A percentile compares a stretch with the other conserved stretches of the same genome.
phyloP scores from a whole-genome alignment of 1,140 invertebrate species.

The Aplysia californica region DNA sequence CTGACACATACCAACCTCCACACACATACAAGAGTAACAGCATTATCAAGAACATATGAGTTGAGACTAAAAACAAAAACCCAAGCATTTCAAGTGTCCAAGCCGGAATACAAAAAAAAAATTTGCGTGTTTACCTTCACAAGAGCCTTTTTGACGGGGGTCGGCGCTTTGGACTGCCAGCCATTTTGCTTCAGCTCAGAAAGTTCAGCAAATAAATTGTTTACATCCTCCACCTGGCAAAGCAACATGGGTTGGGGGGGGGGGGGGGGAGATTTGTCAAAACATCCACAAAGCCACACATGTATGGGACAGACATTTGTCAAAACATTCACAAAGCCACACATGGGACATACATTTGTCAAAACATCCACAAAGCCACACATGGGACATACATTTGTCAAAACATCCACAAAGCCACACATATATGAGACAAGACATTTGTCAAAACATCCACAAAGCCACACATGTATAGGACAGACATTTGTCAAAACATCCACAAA shows the following conservation, averaged over 20 bases:
- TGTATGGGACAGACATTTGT: not conserved
- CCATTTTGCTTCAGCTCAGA: slow-evolving; percentile 48
- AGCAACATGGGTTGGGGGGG: slow-evolving; percentile 1
- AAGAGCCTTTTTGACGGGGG: slow-evolving; percentile 38
- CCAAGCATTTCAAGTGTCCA: not conserved
- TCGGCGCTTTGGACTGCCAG: slow-evolving; percentile 48
- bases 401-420: not conserved
- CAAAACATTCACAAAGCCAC: not conserved
- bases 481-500: not conserved
- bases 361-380: not conserved
- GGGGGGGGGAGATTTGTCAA: not conserved
- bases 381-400: not conserved
- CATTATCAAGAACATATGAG: not conserved
- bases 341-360: not conserved
- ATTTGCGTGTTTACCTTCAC: slow-evolving; percentile 40
- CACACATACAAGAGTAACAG: not conserved
- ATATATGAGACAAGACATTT: not conserved
- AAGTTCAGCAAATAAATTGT: slow-evolving; percentile 56
- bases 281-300: not conserved
- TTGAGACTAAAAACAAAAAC: not conserved
- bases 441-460: not conserved
- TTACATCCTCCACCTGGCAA: slow-evolving; percentile 62
- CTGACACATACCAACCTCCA: not conserved
- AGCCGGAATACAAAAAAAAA: not conserved
- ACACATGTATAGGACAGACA: not conserved